A percentile compares a stretch with the other conserved stretches of the same genome.
phyloP scores from a whole-genome alignment of 2,797 vertebrate species.

The Tenualosa ilisha region DNA sequence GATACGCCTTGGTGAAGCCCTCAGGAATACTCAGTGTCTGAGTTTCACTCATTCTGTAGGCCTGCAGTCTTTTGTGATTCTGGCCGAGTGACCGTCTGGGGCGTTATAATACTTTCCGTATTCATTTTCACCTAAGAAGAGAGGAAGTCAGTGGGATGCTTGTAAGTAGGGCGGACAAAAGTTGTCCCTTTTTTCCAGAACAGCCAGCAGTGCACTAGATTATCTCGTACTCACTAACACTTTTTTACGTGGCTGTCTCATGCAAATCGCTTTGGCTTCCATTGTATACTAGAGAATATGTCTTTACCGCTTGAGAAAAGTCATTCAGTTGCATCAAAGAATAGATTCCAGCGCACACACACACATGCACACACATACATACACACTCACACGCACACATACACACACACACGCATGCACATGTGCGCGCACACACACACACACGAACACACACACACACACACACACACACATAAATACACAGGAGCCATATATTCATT shows the following conservation, averaged over 20 bases:
- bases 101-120: not conserved
- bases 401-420: not conserved
- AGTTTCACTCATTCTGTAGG: not conserved
- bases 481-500: not conserved
- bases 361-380: not conserved
- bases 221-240: no score
- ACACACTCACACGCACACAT: not conserved
- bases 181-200: no score
- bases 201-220: no score
- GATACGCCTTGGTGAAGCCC: not conserved
- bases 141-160: not conserved
- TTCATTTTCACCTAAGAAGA: not conserved
- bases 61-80: not conserved
- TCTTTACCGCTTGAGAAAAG: no score
- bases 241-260: no score
- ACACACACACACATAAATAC: not conserved
- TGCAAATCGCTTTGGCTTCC: no score
- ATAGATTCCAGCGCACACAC: no score
- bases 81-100: not conserved
- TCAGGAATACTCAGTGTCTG: not conserved
- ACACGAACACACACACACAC: not conserved
- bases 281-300: no score
- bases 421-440: not conserved
- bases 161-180: not conserved
- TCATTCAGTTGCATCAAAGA: no score